A percentile compares a stretch with the other conserved stretches of the same genome.
These are phyloP conservation scores for Drosophila austrosaltans DNA, from an alignment of 2,888 invertebrate species.

Conservation along the genomic window DNA sequence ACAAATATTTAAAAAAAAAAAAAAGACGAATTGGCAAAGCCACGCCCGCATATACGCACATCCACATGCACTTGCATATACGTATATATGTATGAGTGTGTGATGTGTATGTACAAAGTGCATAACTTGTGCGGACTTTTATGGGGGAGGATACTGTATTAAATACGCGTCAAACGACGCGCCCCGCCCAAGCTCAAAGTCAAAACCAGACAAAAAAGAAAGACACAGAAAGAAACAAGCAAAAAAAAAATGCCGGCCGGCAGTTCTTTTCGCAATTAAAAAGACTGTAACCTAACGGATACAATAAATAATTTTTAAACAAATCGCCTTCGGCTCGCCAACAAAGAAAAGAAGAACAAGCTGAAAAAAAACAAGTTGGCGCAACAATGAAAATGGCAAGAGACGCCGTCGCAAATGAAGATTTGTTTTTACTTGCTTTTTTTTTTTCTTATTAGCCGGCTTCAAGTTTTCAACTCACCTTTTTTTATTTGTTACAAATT, in stretches of 20 bases:
- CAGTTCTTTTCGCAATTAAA: conserved; percentile 33
- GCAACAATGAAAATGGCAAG: background rate
- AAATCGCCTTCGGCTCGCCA: background rate
- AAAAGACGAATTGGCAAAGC: background rate
- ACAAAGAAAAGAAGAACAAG: conserved; percentile 2
- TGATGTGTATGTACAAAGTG: conserved; percentile 38
- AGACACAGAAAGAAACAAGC: background rate
- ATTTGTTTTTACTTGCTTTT: background rate
- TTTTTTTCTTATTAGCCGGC: background rate
- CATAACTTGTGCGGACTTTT: conserved; percentile 32
- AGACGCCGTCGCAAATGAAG: background rate
- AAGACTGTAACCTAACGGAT: conserved; percentile 6
- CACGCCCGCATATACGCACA: conserved; percentile 6
- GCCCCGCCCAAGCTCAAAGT: conserved; percentile 63
- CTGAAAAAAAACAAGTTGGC: conserved; percentile 3
- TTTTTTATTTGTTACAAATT: background rate
- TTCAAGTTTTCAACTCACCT: conserved; percentile 3
- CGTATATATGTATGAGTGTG: conserved; percentile 3
- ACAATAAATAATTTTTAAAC: conserved; percentile 10
- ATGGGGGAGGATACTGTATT: conserved; percentile 64
- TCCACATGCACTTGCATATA: conserved; percentile 11
- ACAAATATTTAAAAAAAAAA: background rate
- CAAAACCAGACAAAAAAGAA: conserved; percentile 45
- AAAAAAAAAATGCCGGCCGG: conserved; percentile 9
- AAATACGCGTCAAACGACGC: conserved; percentile 55